These are phyloP conservation scores for Drosophila sulfurigaster DNA, from an alignment of 1,140 invertebrate genomes.

Conservation along the genomic window DNA sequence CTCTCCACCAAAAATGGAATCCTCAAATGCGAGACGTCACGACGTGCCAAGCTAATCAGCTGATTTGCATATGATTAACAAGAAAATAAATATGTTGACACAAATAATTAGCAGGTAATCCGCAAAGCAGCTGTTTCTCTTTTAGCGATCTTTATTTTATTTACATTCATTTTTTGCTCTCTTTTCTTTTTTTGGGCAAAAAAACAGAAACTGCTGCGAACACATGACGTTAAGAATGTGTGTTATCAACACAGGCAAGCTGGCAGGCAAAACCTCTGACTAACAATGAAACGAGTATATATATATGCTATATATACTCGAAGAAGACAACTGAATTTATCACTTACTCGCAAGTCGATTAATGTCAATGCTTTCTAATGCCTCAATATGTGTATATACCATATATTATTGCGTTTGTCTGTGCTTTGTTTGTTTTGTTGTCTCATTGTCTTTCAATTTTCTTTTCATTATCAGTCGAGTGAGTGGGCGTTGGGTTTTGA, in stretches of 20 bases:
- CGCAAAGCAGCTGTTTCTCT: slow-evolving; percentile 1
- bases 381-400: background rate
- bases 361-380: slow-evolving; percentile 29
- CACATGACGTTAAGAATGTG: slow-evolving; percentile 17
- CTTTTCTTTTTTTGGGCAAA: background rate
- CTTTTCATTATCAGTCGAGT: slow-evolving; percentile 29
- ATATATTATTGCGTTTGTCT: slow-evolving; percentile 1
- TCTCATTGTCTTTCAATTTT: slow-evolving; percentile 16
- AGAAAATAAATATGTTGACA: slow-evolving; percentile 37
- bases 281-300: slow-evolving; percentile 6
- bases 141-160: background rate
- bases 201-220: slow-evolving; percentile 34
- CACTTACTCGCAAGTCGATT: slow-evolving; percentile 12
- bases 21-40: background rate
- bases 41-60: background rate
- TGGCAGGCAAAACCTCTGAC: slow-evolving; percentile 1
- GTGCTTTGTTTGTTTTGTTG: slow-evolving; percentile 7
- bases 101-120: slow-evolving; percentile 61
- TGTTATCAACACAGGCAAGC: slow-evolving; percentile 12
- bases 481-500: slow-evolving; percentile 9
- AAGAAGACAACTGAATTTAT: slow-evolving; percentile 18
- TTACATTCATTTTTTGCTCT: slow-evolving; percentile 2
- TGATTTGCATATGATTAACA: slow-evolving; percentile 57
- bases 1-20: background rate
- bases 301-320: background rate